Evolutionary conservation across 2,797 vertebrate genomes (phyloP).

Genomic region (Falco berigora): DNA sequence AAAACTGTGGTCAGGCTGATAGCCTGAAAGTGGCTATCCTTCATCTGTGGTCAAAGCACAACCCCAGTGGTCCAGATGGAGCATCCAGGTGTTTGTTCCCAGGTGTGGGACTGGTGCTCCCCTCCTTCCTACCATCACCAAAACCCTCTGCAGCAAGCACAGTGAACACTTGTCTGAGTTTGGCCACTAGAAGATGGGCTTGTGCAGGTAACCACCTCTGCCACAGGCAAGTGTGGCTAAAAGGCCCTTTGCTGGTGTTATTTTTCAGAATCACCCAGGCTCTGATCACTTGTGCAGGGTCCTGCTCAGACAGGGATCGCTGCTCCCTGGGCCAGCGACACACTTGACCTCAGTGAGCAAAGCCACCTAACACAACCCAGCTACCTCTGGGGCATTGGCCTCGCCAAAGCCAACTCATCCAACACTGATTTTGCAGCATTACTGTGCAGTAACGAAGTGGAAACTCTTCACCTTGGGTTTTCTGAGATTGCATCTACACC

Average conservation of each 20-base stretch:
- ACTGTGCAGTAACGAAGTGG: not conserved
- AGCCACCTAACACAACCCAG: not conserved
- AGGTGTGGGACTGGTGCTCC: not conserved
- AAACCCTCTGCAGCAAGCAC: not conserved
- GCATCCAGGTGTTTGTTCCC: not conserved
- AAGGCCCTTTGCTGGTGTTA: not conserved
- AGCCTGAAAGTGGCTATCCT: not conserved
- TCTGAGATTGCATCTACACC: conserved; percentile 22
- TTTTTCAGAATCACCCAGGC: not conserved
- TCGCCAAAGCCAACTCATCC: not conserved
- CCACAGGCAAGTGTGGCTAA: not conserved
- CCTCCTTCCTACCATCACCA: not conserved
- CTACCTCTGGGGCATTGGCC: not conserved
- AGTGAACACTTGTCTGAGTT: not conserved
- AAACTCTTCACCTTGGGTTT: not conserved
- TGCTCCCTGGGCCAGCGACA: not conserved
- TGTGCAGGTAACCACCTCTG: not conserved
- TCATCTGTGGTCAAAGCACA: not conserved
- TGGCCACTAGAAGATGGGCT: not conserved
- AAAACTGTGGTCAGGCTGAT: too few relatives aligned
- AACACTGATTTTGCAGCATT: not conserved
- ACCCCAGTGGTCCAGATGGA: not conserved
- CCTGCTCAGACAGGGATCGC: rapidly evolving
- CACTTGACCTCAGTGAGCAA: not conserved
- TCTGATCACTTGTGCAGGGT: rapidly evolving